Percentiles rank a stretch among this genome's conserved stretches.
Conservation (phyloP, 2,888 invertebrate genomes). For the Lasioglossum villosulum region DNA sequence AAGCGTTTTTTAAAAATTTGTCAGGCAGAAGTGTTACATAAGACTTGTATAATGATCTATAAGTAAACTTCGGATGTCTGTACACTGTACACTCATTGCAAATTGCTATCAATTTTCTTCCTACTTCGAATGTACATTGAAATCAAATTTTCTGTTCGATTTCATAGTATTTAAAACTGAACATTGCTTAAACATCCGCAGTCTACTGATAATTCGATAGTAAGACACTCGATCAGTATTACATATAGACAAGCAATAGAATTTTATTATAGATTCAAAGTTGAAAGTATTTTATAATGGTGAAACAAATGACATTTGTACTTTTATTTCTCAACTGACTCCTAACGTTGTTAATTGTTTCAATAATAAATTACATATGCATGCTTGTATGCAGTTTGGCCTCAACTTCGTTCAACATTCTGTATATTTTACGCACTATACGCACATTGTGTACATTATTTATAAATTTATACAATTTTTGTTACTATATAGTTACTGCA, state of each 20-base stretch:
- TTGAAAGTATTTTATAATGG: background rate
- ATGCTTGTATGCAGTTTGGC: background rate
- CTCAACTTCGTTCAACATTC: background rate
- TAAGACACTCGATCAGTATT: background rate
- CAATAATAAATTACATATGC: background rate
- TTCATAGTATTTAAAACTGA: background rate
- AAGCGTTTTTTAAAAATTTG: background rate
- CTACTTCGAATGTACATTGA: background rate
- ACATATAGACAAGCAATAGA: background rate
- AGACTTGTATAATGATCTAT: background rate
- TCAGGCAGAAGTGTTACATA: background rate
- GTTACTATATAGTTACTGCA: background rate
- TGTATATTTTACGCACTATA: background rate
- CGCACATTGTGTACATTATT: background rate
- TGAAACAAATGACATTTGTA: background rate
- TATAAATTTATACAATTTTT: slow-evolving; percentile 6
- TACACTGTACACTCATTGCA: background rate
- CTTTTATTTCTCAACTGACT: background rate
- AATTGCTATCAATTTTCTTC: background rate
- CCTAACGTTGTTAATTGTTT: background rate
- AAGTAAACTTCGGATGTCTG: background rate
- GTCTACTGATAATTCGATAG: background rate
- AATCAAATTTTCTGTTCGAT: background rate
- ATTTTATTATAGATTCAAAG: background rate
- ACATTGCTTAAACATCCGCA: background rate